Evolutionary conservation across 2,888 invertebrate genomes (phyloP), one percentile per base, ranked within the genome.

Genomic region (Panorpa germanica): DNA sequence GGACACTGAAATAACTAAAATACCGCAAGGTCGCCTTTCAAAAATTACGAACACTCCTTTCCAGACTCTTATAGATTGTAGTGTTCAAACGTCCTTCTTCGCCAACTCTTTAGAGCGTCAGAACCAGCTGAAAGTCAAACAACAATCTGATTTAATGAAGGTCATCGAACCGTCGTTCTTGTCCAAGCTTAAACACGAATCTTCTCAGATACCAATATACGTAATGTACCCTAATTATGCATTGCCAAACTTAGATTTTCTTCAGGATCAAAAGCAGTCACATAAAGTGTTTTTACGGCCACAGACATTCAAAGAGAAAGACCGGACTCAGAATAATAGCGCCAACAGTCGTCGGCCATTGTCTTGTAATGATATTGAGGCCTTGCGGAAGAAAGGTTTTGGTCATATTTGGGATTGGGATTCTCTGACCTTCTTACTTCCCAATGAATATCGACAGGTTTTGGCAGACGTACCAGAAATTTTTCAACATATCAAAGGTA

Each of bases 341-440:
- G 43, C 47, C 32, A 62, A 53, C 48, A 55, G 59, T 25, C 59
- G 65, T 42, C 55, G 74, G 37, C 82, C 82, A 2, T 74, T 80
- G 45, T 81, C 80, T 25, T 78, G 71, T 45, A 77, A 73, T 43
- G 85, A 88, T 46, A 64, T 83, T 29, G 86, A 86, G 52, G 65
- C 72, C 36, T 52, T 88, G 21, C 73, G 74, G 46, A 74, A 74
- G 45, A 73, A 76, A 50, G 81, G 82, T 31, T 71, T 83, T 37
- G 65, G 70, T 23, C 88, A 90, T 47, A 75, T 93, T 6, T 70
- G 74, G 47, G 93, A 93, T 52, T 93, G 91, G 91, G 83, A 86
- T 44, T 90, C 88, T 0, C 57, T 93, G 29, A 83, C 81, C 42
- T 76, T 90, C 40, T 61, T 93, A 28, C 55, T 93, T 37, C 93